Conservation (phyloP, 2,888 invertebrate genomes). For the Agriopis marginaria region DNA sequence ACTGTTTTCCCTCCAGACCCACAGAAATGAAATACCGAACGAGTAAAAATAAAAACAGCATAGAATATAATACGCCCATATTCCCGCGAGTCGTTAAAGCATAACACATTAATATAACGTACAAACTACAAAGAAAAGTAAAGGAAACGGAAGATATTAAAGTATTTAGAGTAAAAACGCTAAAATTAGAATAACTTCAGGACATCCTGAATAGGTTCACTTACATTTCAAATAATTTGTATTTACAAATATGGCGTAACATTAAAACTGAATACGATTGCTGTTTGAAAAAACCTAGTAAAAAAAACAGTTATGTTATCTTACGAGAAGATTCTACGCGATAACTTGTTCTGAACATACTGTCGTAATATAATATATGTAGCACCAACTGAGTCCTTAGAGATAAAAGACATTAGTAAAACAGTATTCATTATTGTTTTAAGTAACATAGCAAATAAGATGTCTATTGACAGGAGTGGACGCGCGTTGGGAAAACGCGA, state of each 20-base stretch:
- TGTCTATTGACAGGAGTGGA: background rate
- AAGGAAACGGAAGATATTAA: conserved; percentile 36
- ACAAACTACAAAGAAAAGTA: conserved; percentile 22
- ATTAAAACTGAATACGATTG: background rate
- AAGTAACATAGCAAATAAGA: background rate
- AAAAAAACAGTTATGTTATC: background rate
- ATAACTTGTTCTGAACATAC: background rate
- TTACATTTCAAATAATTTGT: background rate
- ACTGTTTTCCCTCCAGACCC: too few relatives aligned
- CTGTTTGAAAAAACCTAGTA: background rate
- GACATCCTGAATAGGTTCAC: conserved; percentile 15
- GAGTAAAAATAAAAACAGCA: background rate
- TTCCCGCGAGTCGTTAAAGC: conserved; percentile 2
- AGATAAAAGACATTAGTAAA: background rate
- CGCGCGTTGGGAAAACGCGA: conserved; percentile 4
- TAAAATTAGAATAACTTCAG: conserved; percentile 20
- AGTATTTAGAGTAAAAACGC: conserved; percentile 26
- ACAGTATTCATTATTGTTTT: background rate
- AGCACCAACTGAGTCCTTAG: background rate
- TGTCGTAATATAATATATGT: background rate
- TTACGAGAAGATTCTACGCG: background rate
- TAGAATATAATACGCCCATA: conserved; percentile 1
- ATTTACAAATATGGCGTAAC: background rate
- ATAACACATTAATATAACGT: conserved; percentile 17
- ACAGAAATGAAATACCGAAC: background rate